Percentiles rank a stretch among this genome's conserved stretches.
Conservation (phyloP, 2,888 invertebrate genomes). For the Andrena bicolor region DNA sequence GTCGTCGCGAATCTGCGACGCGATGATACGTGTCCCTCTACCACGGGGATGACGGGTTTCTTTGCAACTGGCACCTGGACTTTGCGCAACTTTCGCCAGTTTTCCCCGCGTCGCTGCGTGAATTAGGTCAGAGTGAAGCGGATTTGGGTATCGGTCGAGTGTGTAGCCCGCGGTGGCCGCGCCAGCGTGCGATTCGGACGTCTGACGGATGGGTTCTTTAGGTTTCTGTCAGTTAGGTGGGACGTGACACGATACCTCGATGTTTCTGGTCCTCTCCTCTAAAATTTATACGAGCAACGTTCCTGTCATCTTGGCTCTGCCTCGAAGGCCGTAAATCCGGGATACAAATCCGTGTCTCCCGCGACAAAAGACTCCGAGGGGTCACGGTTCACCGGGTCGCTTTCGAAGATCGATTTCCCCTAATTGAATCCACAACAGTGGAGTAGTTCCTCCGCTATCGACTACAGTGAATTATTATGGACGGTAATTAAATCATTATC, state of each 20-base stretch:
- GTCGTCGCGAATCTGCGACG: conserved; percentile 21
- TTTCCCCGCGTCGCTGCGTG: too few species aligned
- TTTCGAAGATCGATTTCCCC: background rate
- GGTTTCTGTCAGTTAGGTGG: background rate
- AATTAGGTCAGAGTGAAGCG: background rate
- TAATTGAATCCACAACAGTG: conserved; percentile 18
- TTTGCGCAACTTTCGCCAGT: background rate
- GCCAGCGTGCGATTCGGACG: too few species aligned
- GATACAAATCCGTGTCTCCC: conserved; percentile 59
- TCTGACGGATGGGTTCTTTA: background rate
- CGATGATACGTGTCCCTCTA: background rate
- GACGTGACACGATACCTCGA: background rate
- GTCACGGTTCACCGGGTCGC: conserved; percentile 7
- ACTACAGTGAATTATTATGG: background rate
- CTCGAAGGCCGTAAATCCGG: conserved; percentile 56
- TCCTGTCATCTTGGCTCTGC: conserved; percentile 55
- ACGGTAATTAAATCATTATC: conserved; percentile 10
- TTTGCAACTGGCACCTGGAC: background rate
- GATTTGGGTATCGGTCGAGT: background rate
- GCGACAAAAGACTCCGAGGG: conserved; percentile 49
- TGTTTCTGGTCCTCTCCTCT: conserved; percentile 8
- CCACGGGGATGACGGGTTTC: background rate
- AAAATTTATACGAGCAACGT: conserved; percentile 35
- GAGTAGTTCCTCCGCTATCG: background rate
- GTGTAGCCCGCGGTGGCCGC: too few species aligned